These are phyloP conservation scores for Dipodomys ordii DNA, from an alignment of 2,113 vertebrate genomes.

Conservation along the genomic window DNA sequence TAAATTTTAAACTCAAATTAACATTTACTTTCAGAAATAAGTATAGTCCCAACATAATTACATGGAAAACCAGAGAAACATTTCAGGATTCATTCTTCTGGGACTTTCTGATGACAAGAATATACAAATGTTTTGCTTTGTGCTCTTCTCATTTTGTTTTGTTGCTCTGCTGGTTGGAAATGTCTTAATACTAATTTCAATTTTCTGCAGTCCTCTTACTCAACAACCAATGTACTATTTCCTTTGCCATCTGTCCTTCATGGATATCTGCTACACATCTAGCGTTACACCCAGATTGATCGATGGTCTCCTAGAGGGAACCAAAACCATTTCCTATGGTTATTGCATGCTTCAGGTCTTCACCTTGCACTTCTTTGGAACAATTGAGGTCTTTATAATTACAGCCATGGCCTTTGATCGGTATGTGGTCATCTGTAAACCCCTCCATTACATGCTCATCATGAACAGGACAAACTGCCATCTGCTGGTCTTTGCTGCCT, in stretches of 20 bases:
- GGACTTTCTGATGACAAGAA: conserved; percentile 16
- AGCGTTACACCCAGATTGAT: conserved; percentile 9
- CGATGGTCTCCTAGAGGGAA: not conserved
- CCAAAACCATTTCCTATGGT: not conserved
- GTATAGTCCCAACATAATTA: fast-evolving
- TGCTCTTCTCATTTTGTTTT: not conserved
- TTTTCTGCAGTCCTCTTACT: not conserved
- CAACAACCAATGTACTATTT: conserved; percentile 48
- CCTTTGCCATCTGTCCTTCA: conserved; percentile 2
- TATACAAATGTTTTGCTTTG: not conserved
- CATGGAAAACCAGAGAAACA: not conserved
- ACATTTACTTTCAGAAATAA: not conserved
- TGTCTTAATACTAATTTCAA: conserved; percentile 12
- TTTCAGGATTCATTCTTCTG: conserved; percentile 38
- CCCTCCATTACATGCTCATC: not conserved
- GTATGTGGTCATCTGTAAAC: not conserved
- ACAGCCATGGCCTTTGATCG: not conserved
- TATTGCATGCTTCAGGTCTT: conserved; percentile 30
- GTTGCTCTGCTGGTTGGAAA: not conserved
- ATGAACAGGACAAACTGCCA: not conserved
- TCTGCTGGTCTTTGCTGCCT: not conserved
- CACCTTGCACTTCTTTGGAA: not conserved
- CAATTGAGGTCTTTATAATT: not conserved
- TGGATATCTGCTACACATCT: conserved; percentile 38
- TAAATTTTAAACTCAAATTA: not conserved